Base-by-base conservation (phyloP, 2,113 vertebrate genomes). In the Mugil cephalus region DNA sequence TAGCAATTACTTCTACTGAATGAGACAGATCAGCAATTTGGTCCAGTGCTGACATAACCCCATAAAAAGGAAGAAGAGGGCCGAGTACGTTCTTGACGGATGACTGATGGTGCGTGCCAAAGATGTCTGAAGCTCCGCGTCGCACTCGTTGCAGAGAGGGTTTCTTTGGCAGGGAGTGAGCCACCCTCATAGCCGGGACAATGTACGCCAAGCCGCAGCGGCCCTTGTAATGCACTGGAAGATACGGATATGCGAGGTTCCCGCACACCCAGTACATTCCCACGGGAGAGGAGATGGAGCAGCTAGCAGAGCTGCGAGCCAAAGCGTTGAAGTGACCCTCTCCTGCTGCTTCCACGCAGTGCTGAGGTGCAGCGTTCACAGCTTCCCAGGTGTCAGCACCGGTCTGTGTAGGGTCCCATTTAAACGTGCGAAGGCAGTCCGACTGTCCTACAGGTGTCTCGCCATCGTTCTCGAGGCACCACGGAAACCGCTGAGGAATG, bases 251-350 rank as follows among this genome's bases (percentile, higher is more conserved):
- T 4, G 78, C 76, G 0, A 73, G 43, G 50, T 46, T 75, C 39
- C 85, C 83, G 12, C 88, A 87, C 1, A 86, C 80, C 83, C 88
- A 87, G 69, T 84, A 89, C 85, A 89, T 87, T 6, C 88, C 83
- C 0, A 17, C 50, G 4, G 80, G 85, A 24, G 88, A 77, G 19
- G 83, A 89, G 75, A 87, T 65, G 46, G 84, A 87, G 81, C 87
- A 87, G 3, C 2, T 48, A 0, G 78, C 78, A 0, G 67, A 45
- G 43, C 35, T 73, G 18, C 19, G 75, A 70, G 80, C 84, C 4
- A 88, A 53, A 14, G 60, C 66, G 1, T 9, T 79, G 8, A 84
- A 54, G 9, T 11, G 48, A 40, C n/a, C 15, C 8, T 24, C 35
- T 9, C 84, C 88, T 0, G 58, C 82, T 10, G 21, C 42, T 8